phyloP scores from a whole-genome alignment of 2,888 invertebrate genomes.

The Sicus ferrugineus region DNA sequence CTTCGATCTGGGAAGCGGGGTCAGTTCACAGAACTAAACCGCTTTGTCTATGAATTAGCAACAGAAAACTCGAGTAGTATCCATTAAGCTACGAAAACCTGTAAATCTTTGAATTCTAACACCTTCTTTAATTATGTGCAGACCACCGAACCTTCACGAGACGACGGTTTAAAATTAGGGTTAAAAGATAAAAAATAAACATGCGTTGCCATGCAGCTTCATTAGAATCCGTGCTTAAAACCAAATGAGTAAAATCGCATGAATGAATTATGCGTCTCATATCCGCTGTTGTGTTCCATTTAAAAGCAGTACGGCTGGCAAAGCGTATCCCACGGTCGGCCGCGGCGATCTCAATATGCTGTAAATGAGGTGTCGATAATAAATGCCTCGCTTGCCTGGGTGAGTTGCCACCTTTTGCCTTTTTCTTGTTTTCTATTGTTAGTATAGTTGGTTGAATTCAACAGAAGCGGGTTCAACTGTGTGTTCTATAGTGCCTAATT shows the following conservation, averaged over 20 bases:
- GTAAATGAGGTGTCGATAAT: too few relatives aligned
- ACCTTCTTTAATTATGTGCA: too few relatives aligned
- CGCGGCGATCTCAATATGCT: neutral
- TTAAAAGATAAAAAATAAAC: neutral
- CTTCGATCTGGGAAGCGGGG: too few relatives aligned
- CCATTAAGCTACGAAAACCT: too few relatives aligned
- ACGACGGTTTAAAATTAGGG: neutral
- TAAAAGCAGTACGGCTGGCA: neutral
- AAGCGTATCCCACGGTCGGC: neutral
- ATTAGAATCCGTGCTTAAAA: neutral
- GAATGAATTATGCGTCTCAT: conserved; percentile 28
- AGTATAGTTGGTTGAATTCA: neutral
- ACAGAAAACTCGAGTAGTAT: too few relatives aligned
- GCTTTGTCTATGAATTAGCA: too few relatives aligned
- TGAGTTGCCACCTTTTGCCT: too few relatives aligned
- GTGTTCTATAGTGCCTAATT: neutral
- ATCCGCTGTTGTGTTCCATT: conserved; percentile 10
- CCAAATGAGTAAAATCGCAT: neutral
- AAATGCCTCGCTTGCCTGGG: too few relatives aligned
- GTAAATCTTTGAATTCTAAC: neutral
- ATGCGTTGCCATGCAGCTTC: neutral
- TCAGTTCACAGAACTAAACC: too few relatives aligned
- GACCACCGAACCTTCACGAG: too few relatives aligned
- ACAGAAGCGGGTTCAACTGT: neutral
- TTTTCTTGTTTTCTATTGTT: too few relatives aligned